phyloP scores from a whole-genome alignment of 2,113 vertebrate genomes.

The Rissa tridactyla region DNA sequence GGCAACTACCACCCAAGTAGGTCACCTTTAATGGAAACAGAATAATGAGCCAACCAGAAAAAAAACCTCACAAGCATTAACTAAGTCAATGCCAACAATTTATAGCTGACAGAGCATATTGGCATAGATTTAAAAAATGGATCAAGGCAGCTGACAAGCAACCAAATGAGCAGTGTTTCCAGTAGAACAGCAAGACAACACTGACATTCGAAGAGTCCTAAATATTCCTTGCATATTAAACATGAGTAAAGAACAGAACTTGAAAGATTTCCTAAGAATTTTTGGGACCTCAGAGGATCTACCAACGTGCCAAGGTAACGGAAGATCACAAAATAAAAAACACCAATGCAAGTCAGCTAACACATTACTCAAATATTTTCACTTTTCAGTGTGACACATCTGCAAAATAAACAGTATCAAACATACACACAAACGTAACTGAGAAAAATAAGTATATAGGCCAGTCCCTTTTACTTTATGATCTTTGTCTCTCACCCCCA shows the following conservation, averaged over 20 bases:
- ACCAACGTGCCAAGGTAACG: background rate
- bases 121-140: background rate
- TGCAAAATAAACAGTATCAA: background rate
- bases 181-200: background rate
- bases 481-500: background rate
- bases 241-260: background rate
- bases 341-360: background rate
- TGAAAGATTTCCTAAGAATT: background rate
- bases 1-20: background rate
- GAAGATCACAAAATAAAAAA: background rate
- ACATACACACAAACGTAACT: rapidly evolving
- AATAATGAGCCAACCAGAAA: background rate
- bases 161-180: background rate
- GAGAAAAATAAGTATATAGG: background rate
- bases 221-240: background rate
- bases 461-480: background rate
- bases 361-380: background rate
- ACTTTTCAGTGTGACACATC: background rate
- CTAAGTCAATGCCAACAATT: background rate
- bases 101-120: background rate
- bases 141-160: background rate
- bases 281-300: background rate
- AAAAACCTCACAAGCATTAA: background rate
- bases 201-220: background rate
- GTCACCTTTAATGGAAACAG: background rate